These are phyloP conservation scores for Junco hyemalis DNA, from an alignment of 2,113 vertebrate species.

Conservation along the genomic window DNA sequence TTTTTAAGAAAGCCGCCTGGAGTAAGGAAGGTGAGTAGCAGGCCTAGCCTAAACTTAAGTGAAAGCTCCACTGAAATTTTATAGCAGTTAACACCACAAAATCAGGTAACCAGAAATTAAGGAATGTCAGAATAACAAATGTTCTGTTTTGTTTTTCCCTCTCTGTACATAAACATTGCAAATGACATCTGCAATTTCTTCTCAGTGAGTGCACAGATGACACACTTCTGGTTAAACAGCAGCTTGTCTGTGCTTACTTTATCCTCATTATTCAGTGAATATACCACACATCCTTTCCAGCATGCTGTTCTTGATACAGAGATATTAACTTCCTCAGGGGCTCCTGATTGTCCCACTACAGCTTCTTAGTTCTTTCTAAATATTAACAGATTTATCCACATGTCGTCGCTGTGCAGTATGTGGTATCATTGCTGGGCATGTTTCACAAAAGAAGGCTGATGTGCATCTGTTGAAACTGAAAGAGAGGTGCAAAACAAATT, in stretches of 20 bases:
- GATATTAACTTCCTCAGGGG: background rate
- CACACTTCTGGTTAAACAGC: background rate
- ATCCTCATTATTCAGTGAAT: background rate
- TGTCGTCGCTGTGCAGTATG: background rate
- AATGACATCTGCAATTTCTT: background rate
- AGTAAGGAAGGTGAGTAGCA: background rate
- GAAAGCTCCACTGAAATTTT: background rate
- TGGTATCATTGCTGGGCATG: background rate
- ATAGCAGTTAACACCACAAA: background rate
- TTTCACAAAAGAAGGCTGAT: conserved; percentile 1
- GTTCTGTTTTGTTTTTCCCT: background rate
- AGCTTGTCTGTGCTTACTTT: background rate
- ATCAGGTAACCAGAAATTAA: background rate
- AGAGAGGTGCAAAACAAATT: background rate
- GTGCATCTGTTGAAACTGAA: background rate
- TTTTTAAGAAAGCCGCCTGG: background rate
- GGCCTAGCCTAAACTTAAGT: background rate
- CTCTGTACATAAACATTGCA: background rate
- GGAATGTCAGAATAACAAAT: background rate
- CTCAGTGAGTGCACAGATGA: background rate
- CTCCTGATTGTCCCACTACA: background rate
- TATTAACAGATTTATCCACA: background rate
- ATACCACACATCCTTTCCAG: background rate
- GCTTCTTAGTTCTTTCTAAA: background rate
- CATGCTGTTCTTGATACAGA: background rate